Base-by-base conservation (phyloP, 2,888 invertebrate species). In the Mesoligia furuncula region DNA sequence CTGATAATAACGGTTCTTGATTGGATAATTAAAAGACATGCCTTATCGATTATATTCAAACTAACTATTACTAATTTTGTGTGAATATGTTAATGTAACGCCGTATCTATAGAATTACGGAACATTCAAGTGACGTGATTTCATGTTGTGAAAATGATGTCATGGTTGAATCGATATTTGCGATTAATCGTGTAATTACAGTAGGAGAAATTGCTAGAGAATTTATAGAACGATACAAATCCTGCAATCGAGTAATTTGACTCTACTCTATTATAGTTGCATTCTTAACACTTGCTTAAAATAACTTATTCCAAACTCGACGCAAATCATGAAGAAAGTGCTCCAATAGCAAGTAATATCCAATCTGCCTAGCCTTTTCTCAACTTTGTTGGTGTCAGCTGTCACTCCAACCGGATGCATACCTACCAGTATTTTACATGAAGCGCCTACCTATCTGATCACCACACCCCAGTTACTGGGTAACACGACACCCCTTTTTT, bases 41-140 rank as follows among this genome's bases (percentile, higher is more conserved):
- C 51, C 62, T 67, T 68, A n/a, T 67, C 6, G 42, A 78, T 82
- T 67, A 77, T 42, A 45, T 51, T 42, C 31, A 48, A 69, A 42
- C 51, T 57, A 70, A 73, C 70, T 61, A 59, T 69, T 39, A 77
- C 61, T 77, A 82, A 73, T 73, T 73, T 77, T 69, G 20, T 71
- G 71, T 68, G 73, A 83, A 83, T 71, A 74, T 71, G 67, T 51
- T 59, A 74, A 78, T 68, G 9, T 51, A 66, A 77, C 59, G 15
- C 54, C 51, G 24, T 27, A n/a, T 65, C 8, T 54, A 61, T 74
- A 64, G 17, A 69, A 59, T 59, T 27, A 65, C 31, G 20, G 17
- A 27, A 59, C 15, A 71, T 57, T 81, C n/a, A 27, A 61, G 24
- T 81, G 65, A 39, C 73, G 69, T 73, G 42, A 77, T 81, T 61